Conservation (phyloP, 2,113 vertebrate species). For the Micromys minutus region DNA sequence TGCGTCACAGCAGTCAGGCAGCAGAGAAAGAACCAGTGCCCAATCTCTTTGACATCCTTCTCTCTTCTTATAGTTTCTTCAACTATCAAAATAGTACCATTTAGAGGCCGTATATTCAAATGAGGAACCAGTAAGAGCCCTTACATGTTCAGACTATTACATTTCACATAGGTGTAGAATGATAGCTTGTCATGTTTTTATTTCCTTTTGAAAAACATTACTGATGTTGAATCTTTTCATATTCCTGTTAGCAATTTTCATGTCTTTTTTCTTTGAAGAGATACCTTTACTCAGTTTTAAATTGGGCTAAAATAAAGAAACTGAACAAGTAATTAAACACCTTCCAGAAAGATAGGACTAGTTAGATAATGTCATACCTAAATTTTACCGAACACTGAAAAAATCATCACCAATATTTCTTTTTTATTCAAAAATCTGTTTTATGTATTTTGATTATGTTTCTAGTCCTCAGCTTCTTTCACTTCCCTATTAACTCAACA, state of each 20-base stretch:
- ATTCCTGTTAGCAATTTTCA: not conserved
- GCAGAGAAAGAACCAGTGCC: not conserved
- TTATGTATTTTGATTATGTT: not conserved
- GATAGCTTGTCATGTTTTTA: not conserved
- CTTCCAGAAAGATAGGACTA: not conserved
- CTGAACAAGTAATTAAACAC: not conserved
- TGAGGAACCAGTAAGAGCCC: not conserved
- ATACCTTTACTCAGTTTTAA: not conserved
- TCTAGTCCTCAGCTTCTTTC: not conserved
- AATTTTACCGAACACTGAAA: not conserved
- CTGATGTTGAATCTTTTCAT: not conserved
- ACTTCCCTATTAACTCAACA: not conserved
- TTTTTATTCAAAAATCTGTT: not conserved
- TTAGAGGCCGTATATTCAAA: not conserved
- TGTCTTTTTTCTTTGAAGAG: not conserved
- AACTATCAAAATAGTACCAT: not conserved
- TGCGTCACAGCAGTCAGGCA: not conserved
- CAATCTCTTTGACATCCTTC: not conserved
- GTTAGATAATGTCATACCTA: not conserved
- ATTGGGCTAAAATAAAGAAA: not conserved
- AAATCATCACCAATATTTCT: not conserved
- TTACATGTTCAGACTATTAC: not conserved
- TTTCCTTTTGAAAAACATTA: not conserved
- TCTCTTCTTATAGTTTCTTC: not conserved
- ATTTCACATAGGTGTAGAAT: not conserved